Percentiles rank a stretch among this genome's conserved stretches.
phyloP scores from a whole-genome alignment of 2,113 vertebrate genomes.

The Myocastor coypus region DNA sequence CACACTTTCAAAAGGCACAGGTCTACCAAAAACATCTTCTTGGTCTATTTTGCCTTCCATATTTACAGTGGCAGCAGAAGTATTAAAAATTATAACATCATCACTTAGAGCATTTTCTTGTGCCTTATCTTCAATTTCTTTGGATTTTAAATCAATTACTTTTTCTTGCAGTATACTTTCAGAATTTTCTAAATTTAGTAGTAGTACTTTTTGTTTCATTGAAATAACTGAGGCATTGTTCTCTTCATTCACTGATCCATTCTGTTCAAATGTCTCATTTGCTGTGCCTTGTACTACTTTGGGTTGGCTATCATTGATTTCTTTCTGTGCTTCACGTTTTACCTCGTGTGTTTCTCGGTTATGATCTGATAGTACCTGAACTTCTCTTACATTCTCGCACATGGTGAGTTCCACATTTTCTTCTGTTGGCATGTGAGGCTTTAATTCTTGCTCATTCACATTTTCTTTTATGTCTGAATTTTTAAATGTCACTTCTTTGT shows the following conservation, averaged over 20 bases:
- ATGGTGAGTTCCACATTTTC: neutral
- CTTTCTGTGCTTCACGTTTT: neutral
- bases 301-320: constrained; percentile 22
- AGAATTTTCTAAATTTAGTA: constrained; percentile 62
- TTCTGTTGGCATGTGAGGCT: constrained; percentile 54
- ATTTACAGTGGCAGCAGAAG: neutral
- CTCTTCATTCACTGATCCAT: constrained; percentile 5
- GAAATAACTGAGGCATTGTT: neutral
- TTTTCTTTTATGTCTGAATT: constrained; percentile 45
- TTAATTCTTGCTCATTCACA: constrained; percentile 37
- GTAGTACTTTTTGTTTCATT: neutral
- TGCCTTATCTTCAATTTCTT: constrained; percentile 24
- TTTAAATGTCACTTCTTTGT: neutral
- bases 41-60: constrained; percentile 34
- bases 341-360: constrained; percentile 27
- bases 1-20: neutral
- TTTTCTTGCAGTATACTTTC: constrained; percentile 36
- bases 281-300: neutral
- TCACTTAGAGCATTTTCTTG: neutral
- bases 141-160: constrained; percentile 62
- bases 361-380: neutral
- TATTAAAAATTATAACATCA: constrained; percentile 12
- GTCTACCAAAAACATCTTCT: neutral
- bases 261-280: constrained; percentile 21
- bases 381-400: constrained; percentile 19